Base-by-base conservation (phyloP, 2,113 vertebrate species). In the Thinocorus orbignyianus region DNA sequence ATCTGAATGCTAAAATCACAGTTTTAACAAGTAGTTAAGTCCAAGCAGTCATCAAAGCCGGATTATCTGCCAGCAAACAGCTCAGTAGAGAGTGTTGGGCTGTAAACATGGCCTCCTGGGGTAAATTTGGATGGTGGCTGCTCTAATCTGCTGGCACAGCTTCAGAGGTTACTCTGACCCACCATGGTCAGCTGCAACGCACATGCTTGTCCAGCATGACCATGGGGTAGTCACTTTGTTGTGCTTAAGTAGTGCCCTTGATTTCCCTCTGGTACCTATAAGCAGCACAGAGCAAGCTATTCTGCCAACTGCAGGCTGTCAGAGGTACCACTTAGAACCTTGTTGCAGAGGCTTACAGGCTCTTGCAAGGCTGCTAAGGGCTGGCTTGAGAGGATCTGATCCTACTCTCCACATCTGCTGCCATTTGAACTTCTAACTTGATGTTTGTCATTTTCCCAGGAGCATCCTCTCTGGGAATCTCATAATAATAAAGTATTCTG, bases 171-270 rank as follows among this genome's bases (percentile, higher is more conserved):
- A 12, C 46, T 89, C 55, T 86, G 64, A 46, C 28, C 12, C 48
- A 20, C 24, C 12, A 33, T 8, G 60, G 61, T 7, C 24, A 41
- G 49, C 44, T 77, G 17, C 18, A 62, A 23, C 13, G 18, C 15
- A 14, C 26, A 9, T 0, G 0, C 20, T 66, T 62, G 18, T 66
- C 14, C 19, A 18, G 5, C 10, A 18, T 4, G 23, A 15, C 23
- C 28, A 13, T 6, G 39, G 5, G 2, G 3, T 11, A 7, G 2
- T 79, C 46, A 16, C 33, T 42, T 7, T 11, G 15, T 26, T 39
- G 22, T 49, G 31, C 16, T 73, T 37, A 20, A 31, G 35, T 2
- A 9, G n/a, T 25, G 4, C 4, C 18, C 11, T 73, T 30, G 37
- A 10, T 55, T 62, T 77, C 39, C 33, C 16, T 10, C 11, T 13